Base-by-base conservation (phyloP, 2,888 invertebrate genomes). In the Xestobium rufovillosum region DNA sequence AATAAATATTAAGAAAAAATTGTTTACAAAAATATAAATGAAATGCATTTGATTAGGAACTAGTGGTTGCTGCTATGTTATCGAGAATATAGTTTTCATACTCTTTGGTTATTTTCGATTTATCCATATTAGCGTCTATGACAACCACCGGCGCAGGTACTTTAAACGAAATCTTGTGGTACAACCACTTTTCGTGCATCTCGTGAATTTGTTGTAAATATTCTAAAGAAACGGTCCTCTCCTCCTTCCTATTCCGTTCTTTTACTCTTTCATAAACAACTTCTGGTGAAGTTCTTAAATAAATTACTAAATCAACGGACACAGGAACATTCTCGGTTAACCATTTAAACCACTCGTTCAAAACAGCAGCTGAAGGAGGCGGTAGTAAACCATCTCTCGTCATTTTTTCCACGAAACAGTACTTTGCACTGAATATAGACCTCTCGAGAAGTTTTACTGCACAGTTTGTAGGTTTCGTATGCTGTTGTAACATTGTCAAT, bases 401-500 rank as follows among this genome's bases (percentile, higher is more conserved):
- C 50, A 79, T 74, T 66, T 76, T 73, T 57, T 88, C 86, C 10
- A 88, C 80, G 66, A 88, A 88, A 61, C 85, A 85, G 56, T 79
- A 53, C 50, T 61, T 54, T 4, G 61, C 63, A 51, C 65, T 65
- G 39, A 57, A 65, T 12, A 66, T 48, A 1, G 80, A 80, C 37
- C 82, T 61, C 56, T 83, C 82, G 71, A 82, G 77, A 42, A 82
- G 59, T 61, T 80, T 80, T 14, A 78, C 67, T 1, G 72, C 68
- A 16, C 57, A 52, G 4, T 47, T 38, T 3, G 66, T 67, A 38
- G 59, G 50, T 27, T 70, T 69, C 1, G 73, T 73, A 57, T 89
- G 88, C 33, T 80, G 74, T 56, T 85, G 76, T 14, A 87, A 63
- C 70, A 89, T 79, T 13, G 83, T 85, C 31, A 88, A 69, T 56